Evolutionary conservation across 2,113 vertebrate species (phyloP), one percentile per base, ranked within the genome.

Genomic region (Ammospiza nelsoni): DNA sequence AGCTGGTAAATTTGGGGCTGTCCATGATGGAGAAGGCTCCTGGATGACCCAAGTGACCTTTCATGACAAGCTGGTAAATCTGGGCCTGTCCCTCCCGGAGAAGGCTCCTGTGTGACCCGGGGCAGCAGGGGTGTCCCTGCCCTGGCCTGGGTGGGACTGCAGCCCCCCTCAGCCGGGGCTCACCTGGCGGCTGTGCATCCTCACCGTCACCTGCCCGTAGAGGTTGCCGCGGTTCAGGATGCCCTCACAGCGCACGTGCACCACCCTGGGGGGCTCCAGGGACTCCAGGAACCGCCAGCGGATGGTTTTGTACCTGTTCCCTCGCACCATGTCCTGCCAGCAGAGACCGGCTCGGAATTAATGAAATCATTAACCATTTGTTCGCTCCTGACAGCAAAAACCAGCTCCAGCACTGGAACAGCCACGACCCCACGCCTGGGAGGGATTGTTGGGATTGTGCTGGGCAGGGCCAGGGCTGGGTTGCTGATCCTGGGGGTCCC

Each of bases 161-260:
- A 23, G 15, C 9, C 48, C 41, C 39, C 41, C 41, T 41, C 13
- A 15, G 41, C 5, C 29, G 2, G 2, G 62, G n/a, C 46, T 24
- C 94, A 99, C 99, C 99, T 99, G 99, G 33, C 97, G 98, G 4
- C 98, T 99, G 96, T 99, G 99, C 98, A 99, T 98, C 66, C 99
- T 98, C 16, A 99, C 97, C 0, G 99, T 99, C 95, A 99, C 97
- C 97, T 99, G 99, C 11, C 98, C 99, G 0, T 99, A 99, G 23
- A 99, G 51, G 95, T 99, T 99, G 63, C 98, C 97, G 11, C 98
- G 97, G 54, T 92, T 98, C 73, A 99, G 58, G 94, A 99, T 59
- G 89, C 98, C 97, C 1, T 98, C 96, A 15, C 98, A 99, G 54
- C 99, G 98, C 48, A 98, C 75, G 0, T 99, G 99, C 35, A 99